Percentiles rank a stretch among this genome's conserved stretches.
Conservation (phyloP, 37 sponge, comb jelly and placozoan species). For the Eunapius fragilis region DNA sequence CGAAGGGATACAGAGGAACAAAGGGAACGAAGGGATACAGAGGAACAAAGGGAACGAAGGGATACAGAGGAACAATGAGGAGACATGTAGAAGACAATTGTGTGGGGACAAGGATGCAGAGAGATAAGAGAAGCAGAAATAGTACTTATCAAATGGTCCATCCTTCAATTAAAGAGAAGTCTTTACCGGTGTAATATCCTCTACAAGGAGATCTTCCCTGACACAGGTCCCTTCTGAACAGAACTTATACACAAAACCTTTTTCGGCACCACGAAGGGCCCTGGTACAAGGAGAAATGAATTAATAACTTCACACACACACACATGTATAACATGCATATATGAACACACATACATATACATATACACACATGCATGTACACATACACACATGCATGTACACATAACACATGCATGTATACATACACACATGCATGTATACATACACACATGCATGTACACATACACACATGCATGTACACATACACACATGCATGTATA, state of each 20-base stretch:
- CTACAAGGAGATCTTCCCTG: constrained; percentile 18
- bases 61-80: no score
- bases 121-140: not conserved
- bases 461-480: constrained; percentile 1
- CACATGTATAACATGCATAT: not conserved
- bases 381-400: not conserved
- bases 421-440: constrained; percentile 5
- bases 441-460: constrained; percentile 1
- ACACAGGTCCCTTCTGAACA: not conserved
- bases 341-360: not conserved
- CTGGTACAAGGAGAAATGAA: not conserved
- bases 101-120: not conserved
- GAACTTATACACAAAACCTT: constrained; percentile 40
- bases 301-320: not conserved
- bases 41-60: no score
- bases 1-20: no score
- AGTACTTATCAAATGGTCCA: no score
- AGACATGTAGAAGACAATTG: no score
- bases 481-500: not conserved
- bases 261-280: constrained; percentile 41
- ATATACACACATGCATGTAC: not conserved
- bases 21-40: no score
- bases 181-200: constrained; percentile 56
- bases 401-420: not conserved
- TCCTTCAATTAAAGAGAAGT: no score